Conservation (phyloP, 1,140 invertebrate genomes). For the Onthophagus taurus region DNA sequence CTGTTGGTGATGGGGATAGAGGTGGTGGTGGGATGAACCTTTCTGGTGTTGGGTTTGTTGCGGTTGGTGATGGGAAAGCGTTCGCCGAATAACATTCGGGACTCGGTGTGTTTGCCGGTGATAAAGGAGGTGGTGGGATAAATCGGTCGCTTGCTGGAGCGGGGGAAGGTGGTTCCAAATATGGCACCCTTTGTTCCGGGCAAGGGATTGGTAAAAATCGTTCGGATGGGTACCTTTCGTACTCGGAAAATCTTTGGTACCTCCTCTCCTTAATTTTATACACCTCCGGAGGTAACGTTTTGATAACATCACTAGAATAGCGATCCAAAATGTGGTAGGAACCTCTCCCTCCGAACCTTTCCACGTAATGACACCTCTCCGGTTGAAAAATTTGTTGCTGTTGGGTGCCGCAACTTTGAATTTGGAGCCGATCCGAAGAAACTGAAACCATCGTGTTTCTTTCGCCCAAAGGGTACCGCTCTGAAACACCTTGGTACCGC, state of each 20-base stretch:
- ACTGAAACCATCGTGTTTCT: conserved; percentile 29
- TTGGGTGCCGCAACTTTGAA: conserved; percentile 11
- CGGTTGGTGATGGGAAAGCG: conserved; percentile 33
- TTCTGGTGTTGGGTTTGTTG: conserved; percentile 25
- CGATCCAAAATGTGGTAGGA: conserved; percentile 26
- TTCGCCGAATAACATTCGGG: conserved; percentile 34
- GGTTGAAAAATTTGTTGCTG: conserved; percentile 7
- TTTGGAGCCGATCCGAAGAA: conserved; percentile 25
- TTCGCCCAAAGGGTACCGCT: conserved; percentile 35
- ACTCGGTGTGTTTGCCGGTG: conserved; percentile 30
- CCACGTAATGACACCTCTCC: conserved; percentile 21
- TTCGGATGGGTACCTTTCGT: conserved; percentile 18
- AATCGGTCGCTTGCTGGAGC: conserved; percentile 36
- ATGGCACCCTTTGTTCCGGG: conserved; percentile 30
- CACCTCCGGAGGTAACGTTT: conserved; percentile 24
- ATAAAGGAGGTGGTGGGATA: conserved; percentile 34
- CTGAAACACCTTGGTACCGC: conserved; percentile 31
- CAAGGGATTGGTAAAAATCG: conserved; percentile 30
- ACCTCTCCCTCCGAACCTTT: conserved; percentile 19
- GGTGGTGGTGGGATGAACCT: conserved; percentile 34
- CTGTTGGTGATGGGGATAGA: conserved; percentile 33
- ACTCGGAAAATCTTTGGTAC: conserved; percentile 19
- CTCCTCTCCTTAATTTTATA: conserved; percentile 28
- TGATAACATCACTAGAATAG: conserved; percentile 20
- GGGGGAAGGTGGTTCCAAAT: conserved; percentile 37